Percentiles rank a stretch among this genome's conserved stretches.
phyloP scores from a whole-genome alignment of 1,140 invertebrate species.

The Drosophila kikkawai region DNA sequence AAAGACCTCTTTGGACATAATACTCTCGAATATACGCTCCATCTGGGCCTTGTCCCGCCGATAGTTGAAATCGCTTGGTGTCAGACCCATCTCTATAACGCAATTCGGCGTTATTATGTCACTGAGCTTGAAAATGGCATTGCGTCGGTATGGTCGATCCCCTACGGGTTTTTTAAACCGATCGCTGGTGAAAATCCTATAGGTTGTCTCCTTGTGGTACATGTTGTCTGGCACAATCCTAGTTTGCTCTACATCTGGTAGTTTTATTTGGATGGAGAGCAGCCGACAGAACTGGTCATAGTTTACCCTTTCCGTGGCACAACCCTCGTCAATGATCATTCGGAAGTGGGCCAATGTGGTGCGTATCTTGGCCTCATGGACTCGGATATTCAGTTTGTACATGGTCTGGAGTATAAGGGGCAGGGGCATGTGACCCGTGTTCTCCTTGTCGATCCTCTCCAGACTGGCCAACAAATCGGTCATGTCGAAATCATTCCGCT shows the following conservation, averaged over 20 bases:
- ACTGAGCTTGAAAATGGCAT: constrained; percentile 11
- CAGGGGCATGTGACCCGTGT: constrained; percentile 39
- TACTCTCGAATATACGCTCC: constrained; percentile 53
- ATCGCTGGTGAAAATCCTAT: constrained; percentile 60
- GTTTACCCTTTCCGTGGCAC: constrained; percentile 52
- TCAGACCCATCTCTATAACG: constrained; percentile 37
- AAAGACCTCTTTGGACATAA: constrained; percentile 39
- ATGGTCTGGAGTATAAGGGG: constrained; percentile 54
- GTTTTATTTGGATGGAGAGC: constrained; percentile 44
- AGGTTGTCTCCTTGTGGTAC: constrained; percentile 67
- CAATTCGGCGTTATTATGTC: constrained; percentile 57
- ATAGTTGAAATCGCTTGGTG: constrained; percentile 44
- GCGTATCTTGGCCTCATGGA: constrained; percentile 58
- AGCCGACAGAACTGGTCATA: constrained; percentile 62
- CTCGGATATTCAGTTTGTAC: constrained; percentile 44
- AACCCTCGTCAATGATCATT: constrained; percentile 50
- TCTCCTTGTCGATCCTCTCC: constrained; percentile 56
- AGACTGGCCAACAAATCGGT: constrained; percentile 60
- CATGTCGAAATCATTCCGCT: constrained; percentile 61
- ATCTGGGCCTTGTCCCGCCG: constrained; percentile 52
- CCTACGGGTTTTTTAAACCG: constrained; percentile 30
- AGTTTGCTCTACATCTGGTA: constrained; percentile 51
- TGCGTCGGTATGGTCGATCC: background rate
- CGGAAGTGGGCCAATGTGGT: constrained; percentile 45
- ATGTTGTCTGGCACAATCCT: constrained; percentile 28